These are phyloP conservation scores for Polymixis lichenea DNA, from an alignment of 2,888 invertebrate genomes.

Conservation along the genomic window DNA sequence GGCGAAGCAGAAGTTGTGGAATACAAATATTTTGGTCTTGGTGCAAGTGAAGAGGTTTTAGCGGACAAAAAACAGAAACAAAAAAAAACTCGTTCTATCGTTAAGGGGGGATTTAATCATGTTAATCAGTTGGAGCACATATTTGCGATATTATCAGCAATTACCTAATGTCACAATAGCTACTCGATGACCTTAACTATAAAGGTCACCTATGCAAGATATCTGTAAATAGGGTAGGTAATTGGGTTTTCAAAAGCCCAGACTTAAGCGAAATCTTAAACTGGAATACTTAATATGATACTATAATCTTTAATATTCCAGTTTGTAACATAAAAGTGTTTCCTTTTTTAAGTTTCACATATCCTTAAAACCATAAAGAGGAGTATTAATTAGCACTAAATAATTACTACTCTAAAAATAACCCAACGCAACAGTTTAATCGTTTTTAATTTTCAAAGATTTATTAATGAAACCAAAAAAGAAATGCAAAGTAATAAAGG, in stretches of 20 bases:
- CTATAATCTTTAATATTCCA: no score
- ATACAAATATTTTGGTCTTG: conserved; percentile 39
- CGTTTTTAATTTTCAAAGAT: conserved; percentile 41
- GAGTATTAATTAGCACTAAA: neutral
- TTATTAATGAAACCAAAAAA: conserved; percentile 56
- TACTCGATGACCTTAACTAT: neutral
- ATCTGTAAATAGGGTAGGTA: neutral
- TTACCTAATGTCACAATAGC: neutral
- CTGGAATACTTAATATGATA: neutral
- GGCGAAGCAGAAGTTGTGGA: conserved; percentile 30
- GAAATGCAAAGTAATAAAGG: conserved; percentile 58
- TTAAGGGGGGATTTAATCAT: no score
- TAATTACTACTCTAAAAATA: conserved; percentile 12
- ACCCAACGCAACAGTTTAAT: conserved; percentile 12
- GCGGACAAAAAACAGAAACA: no score
- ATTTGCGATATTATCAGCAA: neutral
- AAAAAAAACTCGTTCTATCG: no score
- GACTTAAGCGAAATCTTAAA: neutral
- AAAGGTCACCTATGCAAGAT: neutral
- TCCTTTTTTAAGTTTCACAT: neutral
- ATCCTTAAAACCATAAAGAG: neutral
- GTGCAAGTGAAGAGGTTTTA: conserved; percentile 1
- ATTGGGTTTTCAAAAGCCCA: neutral
- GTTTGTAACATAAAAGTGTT: no score
- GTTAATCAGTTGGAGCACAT: no score